Evolutionary conservation across 2,888 invertebrate genomes (phyloP).

Genomic region (Caenorhabditis drosophilae): DNA sequence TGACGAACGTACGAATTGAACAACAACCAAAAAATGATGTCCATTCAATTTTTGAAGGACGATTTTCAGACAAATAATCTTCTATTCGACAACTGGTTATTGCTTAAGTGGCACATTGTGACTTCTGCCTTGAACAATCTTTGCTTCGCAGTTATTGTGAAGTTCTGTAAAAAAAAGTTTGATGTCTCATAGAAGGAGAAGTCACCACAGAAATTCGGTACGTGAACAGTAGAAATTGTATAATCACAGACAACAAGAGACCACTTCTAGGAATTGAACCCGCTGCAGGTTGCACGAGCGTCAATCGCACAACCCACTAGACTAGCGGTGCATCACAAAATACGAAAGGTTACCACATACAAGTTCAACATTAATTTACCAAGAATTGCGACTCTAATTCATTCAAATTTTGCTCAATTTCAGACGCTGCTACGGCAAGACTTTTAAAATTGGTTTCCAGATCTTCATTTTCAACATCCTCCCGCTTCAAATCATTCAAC

Average conservation of each 20-base stretch:
- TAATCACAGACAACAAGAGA: constrained; percentile 21
- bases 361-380: constrained; percentile 11
- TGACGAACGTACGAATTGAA: too few relatives aligned
- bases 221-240: constrained; percentile 37
- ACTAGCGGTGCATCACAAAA: constrained; percentile 21
- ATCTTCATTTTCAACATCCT: constrained; percentile 22
- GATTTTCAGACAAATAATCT: too few relatives aligned
- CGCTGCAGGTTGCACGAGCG: not conserved
- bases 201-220: constrained; percentile 39
- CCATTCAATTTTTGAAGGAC: too few relatives aligned
- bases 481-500: constrained; percentile 14
- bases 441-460: constrained; percentile 16
- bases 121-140: constrained; percentile 26
- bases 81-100: too few relatives aligned
- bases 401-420: constrained; percentile 13
- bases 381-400: constrained; percentile 20
- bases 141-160: constrained; percentile 12
- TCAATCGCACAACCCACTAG: constrained; percentile 12
- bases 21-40: too few relatives aligned
- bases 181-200: constrained; percentile 39
- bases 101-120: too few relatives aligned
- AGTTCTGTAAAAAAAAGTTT: constrained; percentile 3
- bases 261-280: not conserved
- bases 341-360: constrained; percentile 1
- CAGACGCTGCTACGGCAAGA: constrained; percentile 10